Conservation (phyloP, 2,797 vertebrate species). For the Hemibagrus guttatus region DNA sequence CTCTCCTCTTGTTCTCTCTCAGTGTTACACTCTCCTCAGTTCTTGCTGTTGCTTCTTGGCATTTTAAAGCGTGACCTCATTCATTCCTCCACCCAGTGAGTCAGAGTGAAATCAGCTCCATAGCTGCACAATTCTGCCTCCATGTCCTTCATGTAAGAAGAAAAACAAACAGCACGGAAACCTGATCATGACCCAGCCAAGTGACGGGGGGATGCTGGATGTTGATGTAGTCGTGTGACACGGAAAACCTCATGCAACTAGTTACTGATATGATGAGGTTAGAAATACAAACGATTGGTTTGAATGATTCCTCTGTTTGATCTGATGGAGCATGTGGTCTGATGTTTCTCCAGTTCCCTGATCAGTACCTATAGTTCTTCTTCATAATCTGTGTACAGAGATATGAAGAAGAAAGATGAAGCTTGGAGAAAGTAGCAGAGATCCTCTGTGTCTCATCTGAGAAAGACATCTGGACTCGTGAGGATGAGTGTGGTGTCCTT, state of each 20-base stretch:
- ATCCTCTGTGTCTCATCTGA: neutral
- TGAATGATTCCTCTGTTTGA: neutral
- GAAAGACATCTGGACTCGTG: neutral
- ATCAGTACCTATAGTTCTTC: neutral
- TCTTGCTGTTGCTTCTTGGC: neutral
- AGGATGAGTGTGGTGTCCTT: neutral
- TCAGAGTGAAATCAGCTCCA: neutral
- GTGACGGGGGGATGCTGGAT: neutral
- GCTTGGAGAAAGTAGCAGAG: neutral
- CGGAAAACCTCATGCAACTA: neutral
- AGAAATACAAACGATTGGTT: neutral
- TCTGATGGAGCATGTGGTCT: neutral
- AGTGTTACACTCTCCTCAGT: neutral
- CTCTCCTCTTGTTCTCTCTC: neutral
- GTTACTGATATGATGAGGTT: neutral
- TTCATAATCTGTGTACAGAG: neutral
- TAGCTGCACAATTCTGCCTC: neutral
- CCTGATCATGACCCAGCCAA: neutral
- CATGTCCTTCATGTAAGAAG: neutral
- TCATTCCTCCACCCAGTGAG: slow-evolving; percentile 23
- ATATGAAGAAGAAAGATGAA: neutral
- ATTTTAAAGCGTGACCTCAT: slow-evolving; percentile 13
- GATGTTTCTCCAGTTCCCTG: neutral
- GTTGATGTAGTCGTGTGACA: too few relatives aligned
- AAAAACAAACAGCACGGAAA: neutral